Evolutionary conservation across 2,113 vertebrate species (phyloP).

Genomic region (Osmerus mordax): DNA sequence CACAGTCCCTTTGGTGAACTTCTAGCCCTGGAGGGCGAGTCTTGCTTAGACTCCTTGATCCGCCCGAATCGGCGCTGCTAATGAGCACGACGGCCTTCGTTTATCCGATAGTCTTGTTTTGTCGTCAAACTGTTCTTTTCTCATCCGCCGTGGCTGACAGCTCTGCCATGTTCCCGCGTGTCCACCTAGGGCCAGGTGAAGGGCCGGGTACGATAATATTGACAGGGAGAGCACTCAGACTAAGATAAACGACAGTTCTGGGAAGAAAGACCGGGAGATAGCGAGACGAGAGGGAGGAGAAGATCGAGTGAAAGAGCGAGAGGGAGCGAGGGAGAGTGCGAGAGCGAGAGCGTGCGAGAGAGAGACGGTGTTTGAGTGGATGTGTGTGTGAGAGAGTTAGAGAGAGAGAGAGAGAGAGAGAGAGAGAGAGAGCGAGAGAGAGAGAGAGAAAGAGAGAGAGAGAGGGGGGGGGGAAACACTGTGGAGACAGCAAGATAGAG

Average conservation of each 20-base stretch:
- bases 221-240: conserved; percentile 54
- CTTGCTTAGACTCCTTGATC: too few species aligned
- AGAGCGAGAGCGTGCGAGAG: background rate
- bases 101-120: conserved; percentile 49
- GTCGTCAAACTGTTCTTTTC: conserved; percentile 42
- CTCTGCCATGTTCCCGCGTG: conserved; percentile 50
- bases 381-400: background rate
- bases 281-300: background rate
- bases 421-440: background rate
- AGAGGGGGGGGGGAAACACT: background rate
- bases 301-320: background rate
- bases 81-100: conserved; percentile 64
- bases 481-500: conserved; percentile 9
- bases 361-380: too few species aligned
- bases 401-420: background rate
- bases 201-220: conserved; percentile 62
- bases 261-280: background rate
- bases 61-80: conserved; percentile 28
- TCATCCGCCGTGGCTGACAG: conserved; percentile 59
- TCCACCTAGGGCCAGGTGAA: conserved; percentile 55
- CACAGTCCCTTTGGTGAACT: too few species aligned
- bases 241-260: conserved; percentile 42
- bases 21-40: too few species aligned
- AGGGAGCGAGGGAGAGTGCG: background rate
- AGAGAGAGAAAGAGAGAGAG: background rate